These are phyloP conservation scores for Lepidurus arcticus DNA, from an alignment of 1,140 invertebrate genomes.

Conservation along the genomic window DNA sequence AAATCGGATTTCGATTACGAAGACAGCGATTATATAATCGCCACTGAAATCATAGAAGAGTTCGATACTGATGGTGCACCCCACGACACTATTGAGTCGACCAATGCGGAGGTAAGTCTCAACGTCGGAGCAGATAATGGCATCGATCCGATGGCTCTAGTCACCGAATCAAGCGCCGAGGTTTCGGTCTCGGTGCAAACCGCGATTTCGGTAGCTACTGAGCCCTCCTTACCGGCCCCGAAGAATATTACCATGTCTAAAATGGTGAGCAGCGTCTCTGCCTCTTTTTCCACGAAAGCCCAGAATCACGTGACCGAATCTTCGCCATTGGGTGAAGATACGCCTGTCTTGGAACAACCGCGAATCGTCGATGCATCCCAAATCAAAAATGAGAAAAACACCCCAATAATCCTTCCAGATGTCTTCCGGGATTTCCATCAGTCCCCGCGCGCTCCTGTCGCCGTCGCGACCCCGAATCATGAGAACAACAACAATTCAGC, in stretches of 20 bases:
- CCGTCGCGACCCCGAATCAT: slow-evolving; percentile 65
- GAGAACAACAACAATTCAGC: slow-evolving; percentile 56
- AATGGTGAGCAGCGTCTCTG: background rate
- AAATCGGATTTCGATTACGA: background rate
- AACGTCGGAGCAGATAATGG: background rate
- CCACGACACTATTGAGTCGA: background rate
- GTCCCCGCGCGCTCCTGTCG: slow-evolving; percentile 69
- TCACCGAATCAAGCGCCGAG: slow-evolving; percentile 22
- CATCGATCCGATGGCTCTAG: background rate
- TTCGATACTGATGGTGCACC: background rate
- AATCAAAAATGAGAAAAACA: slow-evolving; percentile 2
- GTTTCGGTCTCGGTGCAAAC: slow-evolving; percentile 23
- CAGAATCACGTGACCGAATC: slow-evolving; percentile 2
- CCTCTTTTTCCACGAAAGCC: background rate
- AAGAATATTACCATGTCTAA: slow-evolving; percentile 1
- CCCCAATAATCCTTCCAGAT: slow-evolving; percentile 42
- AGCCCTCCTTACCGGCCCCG: background rate
- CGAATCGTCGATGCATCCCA: background rate
- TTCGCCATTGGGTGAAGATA: slow-evolving; percentile 21
- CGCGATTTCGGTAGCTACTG: slow-evolving; percentile 9
- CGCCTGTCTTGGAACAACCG: background rate
- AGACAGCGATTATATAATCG: background rate
- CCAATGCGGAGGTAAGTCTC: background rate
- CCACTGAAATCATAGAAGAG: slow-evolving; percentile 4
- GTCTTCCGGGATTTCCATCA: slow-evolving; percentile 70